Evolutionary conservation across 2,888 invertebrate species (phyloP).

Genomic region (Pseudoips prasinana): DNA sequence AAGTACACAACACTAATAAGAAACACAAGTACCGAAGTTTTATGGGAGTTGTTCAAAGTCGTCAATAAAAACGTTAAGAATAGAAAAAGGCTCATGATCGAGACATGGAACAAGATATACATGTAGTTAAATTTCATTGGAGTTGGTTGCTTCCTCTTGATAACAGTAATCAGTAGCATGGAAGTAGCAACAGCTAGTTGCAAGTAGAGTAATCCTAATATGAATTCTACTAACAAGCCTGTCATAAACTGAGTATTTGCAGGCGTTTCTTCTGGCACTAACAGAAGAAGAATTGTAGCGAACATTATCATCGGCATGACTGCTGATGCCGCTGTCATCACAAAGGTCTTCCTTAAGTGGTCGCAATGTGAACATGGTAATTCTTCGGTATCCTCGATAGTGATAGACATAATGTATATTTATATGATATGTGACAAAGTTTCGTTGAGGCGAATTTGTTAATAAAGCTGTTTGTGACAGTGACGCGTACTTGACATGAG

Average conservation of each 20-base stretch:
- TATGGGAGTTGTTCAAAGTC: slow-evolving; percentile 36
- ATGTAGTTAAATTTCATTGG: slow-evolving; percentile 48
- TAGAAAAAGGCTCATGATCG: slow-evolving; percentile 44
- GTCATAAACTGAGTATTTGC: slow-evolving; percentile 31
- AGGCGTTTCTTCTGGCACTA: slow-evolving; percentile 35
- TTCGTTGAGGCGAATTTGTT: no score
- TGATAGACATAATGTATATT: slow-evolving; percentile 45
- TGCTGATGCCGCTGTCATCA: slow-evolving; percentile 53
- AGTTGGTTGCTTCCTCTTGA: slow-evolving; percentile 42
- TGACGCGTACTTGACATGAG: no score
- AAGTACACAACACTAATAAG: slow-evolving; percentile 41
- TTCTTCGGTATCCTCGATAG: slow-evolving; percentile 50
- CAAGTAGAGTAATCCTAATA: slow-evolving; percentile 50
- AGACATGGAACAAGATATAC: slow-evolving; percentile 52
- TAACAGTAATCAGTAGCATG: slow-evolving; percentile 46
- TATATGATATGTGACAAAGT: no score
- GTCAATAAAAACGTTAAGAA: slow-evolving; percentile 45
- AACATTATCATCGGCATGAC: slow-evolving; percentile 57
- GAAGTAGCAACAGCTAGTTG: slow-evolving; percentile 58
- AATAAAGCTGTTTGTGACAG: no score
- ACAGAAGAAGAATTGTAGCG: slow-evolving; percentile 42
- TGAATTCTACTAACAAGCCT: slow-evolving; percentile 46
- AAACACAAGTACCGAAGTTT: slow-evolving; percentile 34
- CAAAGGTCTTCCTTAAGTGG: slow-evolving; percentile 45
- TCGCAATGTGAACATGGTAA: slow-evolving; percentile 49